Evolutionary conservation across 1,140 invertebrate genomes (phyloP).

Genomic region (Nephila pilipes): DNA sequence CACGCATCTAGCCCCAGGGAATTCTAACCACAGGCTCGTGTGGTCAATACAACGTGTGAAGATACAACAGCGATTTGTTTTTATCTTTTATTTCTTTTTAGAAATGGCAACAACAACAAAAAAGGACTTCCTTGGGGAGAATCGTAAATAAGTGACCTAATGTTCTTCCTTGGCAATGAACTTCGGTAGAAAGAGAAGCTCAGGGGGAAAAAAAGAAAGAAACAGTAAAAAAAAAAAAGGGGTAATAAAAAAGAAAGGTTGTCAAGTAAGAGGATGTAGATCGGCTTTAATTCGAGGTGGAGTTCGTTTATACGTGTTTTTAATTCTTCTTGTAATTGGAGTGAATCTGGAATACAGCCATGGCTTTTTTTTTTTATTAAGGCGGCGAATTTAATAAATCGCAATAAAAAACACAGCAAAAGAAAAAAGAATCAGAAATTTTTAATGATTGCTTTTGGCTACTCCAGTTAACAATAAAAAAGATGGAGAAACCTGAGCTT

Average conservation of each 20-base stretch:
- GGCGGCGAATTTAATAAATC: background rate
- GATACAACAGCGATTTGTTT: background rate
- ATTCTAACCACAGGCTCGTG: background rate
- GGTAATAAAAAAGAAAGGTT: conserved; percentile 42
- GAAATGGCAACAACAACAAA: background rate
- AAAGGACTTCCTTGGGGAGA: conserved; percentile 1
- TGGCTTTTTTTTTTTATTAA: conserved; percentile 21
- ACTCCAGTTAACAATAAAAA: background rate
- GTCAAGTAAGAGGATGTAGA: conserved; percentile 32
- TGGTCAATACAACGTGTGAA: background rate
- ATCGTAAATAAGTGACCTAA: conserved; percentile 57
- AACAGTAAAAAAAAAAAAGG: background rate
- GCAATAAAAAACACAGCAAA: background rate
- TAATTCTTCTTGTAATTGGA: conserved; percentile 20
- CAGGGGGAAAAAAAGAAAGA: background rate
- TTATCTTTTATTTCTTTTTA: background rate
- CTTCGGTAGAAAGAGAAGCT: conserved; percentile 39
- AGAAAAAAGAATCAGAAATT: background rate
- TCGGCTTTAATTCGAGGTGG: conserved; percentile 2
- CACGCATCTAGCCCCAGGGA: background rate
- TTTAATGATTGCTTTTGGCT: background rate
- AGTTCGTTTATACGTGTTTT: conserved; percentile 40
- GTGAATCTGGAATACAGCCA: background rate
- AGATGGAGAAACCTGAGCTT: background rate
- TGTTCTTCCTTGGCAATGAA: conserved; percentile 69